These are phyloP conservation scores for Hippolais icterina DNA, from an alignment of 2,113 vertebrate genomes.

Conservation along the genomic window DNA sequence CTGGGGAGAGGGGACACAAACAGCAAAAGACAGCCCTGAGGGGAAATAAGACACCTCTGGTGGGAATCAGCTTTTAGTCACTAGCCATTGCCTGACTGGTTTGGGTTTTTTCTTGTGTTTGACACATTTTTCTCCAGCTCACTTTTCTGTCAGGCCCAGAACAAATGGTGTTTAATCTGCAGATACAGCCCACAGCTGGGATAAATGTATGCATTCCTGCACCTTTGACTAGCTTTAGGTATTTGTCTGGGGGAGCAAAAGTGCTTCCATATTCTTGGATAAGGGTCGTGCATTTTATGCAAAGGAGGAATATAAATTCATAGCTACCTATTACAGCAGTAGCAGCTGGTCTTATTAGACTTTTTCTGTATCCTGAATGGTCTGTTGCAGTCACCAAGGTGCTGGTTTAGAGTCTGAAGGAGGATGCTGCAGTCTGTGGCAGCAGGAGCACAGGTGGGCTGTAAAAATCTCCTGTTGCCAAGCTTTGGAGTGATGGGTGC, in stretches of 20 bases:
- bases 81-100: background rate
- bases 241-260: background rate
- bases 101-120: background rate
- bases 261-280: background rate
- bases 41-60: constrained; percentile 24
- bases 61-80: background rate
- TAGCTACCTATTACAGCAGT: background rate
- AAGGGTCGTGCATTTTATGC: background rate
- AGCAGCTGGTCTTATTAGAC: background rate
- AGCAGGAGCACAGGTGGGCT: background rate
- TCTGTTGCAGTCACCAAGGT: background rate
- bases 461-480: rapidly evolving
- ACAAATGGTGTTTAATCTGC: constrained; percentile 20
- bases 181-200: constrained; percentile 3
- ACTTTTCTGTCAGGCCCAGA: background rate
- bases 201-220: constrained; percentile 22
- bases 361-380: background rate
- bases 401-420: background rate
- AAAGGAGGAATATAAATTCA: background rate
- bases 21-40: background rate
- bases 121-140: background rate
- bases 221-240: constrained; percentile 1
- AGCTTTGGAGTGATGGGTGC: background rate
- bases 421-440: background rate
- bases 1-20: background rate